phyloP scores from a whole-genome alignment of 2,888 invertebrate genomes.

The Pachymerium ferrugineum region DNA sequence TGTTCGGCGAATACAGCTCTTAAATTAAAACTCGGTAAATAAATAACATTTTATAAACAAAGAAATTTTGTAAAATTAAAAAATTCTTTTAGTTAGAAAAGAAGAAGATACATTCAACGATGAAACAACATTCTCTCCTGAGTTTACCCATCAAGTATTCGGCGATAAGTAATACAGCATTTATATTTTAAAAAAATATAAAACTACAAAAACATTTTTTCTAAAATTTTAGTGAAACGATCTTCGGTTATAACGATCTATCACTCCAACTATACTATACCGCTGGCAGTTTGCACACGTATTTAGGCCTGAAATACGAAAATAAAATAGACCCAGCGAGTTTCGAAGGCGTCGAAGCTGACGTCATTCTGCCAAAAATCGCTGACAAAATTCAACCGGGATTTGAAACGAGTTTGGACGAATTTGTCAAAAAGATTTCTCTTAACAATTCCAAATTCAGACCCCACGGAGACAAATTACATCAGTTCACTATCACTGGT shows the following conservation, averaged over 20 bases:
- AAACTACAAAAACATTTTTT: not conserved
- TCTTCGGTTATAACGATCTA: conserved; percentile 87
- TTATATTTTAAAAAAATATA: not conserved
- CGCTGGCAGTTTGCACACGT: conserved; percentile 74
- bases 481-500: not conserved
- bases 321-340: conserved; percentile 15
- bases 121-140: conserved; percentile 63
- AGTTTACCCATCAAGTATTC: conserved; percentile 90
- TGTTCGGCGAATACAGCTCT: conserved; percentile 51
- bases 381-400: conserved; percentile 30
- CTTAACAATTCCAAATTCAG: not conserved
- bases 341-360: conserved; percentile 25
- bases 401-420: conserved; percentile 9
- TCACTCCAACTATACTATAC: conserved; percentile 71
- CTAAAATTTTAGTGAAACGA: conserved; percentile 61
- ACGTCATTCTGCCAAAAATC: conserved; percentile 11
- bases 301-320: conserved; percentile 58
- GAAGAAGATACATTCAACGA: conserved; percentile 63
- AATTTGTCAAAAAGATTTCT: not conserved
- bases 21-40: conserved; percentile 55
- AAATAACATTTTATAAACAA: not conserved
- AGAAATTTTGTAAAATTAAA: not conserved
- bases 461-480: conserved; percentile 18
- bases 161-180: conserved; percentile 60
- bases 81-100: conserved; percentile 52